These are phyloP conservation scores for Drosophila formosana DNA, from an alignment of 2,888 invertebrate species.

Conservation along the genomic window DNA sequence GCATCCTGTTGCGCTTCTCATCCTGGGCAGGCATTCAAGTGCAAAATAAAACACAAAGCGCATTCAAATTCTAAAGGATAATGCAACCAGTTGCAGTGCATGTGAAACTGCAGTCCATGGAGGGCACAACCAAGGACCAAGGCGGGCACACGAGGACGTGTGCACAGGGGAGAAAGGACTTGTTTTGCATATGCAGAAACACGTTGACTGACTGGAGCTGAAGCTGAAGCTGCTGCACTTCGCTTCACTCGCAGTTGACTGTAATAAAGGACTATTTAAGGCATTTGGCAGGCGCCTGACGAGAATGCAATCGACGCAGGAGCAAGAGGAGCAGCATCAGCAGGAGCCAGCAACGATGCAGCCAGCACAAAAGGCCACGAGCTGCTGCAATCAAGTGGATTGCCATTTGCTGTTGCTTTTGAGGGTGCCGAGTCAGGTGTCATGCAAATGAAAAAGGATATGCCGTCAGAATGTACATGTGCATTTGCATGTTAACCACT, in stretches of 20 bases:
- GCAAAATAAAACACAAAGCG: constrained; percentile 65
- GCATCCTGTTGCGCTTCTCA: constrained; percentile 53
- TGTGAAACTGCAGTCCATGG: constrained; percentile 63
- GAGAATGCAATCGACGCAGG: constrained; percentile 55
- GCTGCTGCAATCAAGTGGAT: constrained; percentile 57
- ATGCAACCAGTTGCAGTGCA: constrained; percentile 73
- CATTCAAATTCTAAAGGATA: constrained; percentile 72
- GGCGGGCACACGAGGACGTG: neutral
- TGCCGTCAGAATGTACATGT: constrained; percentile 26
- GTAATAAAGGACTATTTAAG: constrained; percentile 81
- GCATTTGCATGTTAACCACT: constrained; percentile 38
- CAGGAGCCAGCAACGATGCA: constrained; percentile 15
- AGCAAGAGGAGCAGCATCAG: constrained; percentile 22
- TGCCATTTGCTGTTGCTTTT: constrained; percentile 19
- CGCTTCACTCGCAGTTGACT: constrained; percentile 80
- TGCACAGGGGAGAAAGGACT: constrained; percentile 3
- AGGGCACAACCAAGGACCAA: neutral
- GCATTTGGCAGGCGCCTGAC: constrained; percentile 41
- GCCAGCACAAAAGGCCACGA: constrained; percentile 22
- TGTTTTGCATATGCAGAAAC: constrained; percentile 22
- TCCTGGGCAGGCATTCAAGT: constrained; percentile 54
- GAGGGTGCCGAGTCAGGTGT: constrained; percentile 36
- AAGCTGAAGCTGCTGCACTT: constrained; percentile 61
- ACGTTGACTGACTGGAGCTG: constrained; percentile 44
- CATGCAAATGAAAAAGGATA: constrained; percentile 33